phyloP scores from a whole-genome alignment of 1,140 invertebrate genomes.

The Bombus difficillimus region DNA sequence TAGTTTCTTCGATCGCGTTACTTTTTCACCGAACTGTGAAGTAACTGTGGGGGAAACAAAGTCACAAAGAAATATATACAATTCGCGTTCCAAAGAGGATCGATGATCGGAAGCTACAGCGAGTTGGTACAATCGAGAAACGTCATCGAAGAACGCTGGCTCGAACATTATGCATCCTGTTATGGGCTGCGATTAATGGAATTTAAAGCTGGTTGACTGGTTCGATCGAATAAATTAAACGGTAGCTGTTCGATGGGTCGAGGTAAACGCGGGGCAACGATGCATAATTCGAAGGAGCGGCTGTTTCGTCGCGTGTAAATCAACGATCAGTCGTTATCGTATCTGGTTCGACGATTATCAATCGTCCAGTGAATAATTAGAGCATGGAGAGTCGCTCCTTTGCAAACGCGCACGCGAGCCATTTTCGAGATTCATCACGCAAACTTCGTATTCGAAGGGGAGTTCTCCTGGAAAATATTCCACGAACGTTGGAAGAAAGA shows the following conservation, averaged over 20 bases:
- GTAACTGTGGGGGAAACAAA: background rate
- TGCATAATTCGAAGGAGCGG: background rate
- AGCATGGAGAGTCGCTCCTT: background rate
- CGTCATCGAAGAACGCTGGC: background rate
- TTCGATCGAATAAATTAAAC: slow-evolving; percentile 22
- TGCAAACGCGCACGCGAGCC: background rate
- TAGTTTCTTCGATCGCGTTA: background rate
- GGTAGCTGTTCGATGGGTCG: background rate
- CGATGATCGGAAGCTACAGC: background rate
- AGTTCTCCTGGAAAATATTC: background rate
- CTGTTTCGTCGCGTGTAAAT: background rate
- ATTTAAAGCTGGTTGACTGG: background rate
- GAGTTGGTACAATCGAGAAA: background rate
- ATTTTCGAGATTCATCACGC: background rate
- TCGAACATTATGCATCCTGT: background rate
- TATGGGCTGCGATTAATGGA: background rate
- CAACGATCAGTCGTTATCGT: slow-evolving; percentile 17
- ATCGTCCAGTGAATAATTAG: slow-evolving; percentile 2
- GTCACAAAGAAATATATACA: too few species aligned
- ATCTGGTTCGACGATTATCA: slow-evolving; percentile 18
- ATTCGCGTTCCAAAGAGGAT: background rate
- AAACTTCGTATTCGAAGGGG: background rate
- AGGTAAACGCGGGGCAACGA: background rate
- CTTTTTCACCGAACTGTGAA: background rate
- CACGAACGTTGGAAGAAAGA: background rate